phyloP scores from a whole-genome alignment of 2,797 vertebrate species.

The Tangara arthus region DNA sequence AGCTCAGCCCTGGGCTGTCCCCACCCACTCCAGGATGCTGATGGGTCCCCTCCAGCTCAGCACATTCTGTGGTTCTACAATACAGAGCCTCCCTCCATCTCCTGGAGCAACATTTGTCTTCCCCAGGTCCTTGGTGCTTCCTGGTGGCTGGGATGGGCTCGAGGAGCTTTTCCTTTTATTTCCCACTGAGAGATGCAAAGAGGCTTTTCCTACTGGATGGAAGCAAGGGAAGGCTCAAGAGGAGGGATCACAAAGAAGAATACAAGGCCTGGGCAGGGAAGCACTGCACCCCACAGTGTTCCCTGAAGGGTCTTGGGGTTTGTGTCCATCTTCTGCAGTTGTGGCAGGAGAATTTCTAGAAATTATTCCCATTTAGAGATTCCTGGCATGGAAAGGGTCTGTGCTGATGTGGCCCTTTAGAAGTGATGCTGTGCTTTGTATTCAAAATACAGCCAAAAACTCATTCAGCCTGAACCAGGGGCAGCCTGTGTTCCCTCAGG shows the following conservation, averaged over 20 bases:
- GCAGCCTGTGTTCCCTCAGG: neutral
- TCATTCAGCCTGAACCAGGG: neutral
- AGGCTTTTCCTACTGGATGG: neutral
- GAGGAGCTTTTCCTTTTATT: neutral
- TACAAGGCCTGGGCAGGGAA: neutral
- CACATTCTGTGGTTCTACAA: neutral
- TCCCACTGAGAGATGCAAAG: rapidly evolving
- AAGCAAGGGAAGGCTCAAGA: neutral
- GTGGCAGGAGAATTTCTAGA: neutral
- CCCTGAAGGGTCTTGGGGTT: neutral
- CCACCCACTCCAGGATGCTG: neutral
- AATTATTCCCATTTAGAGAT: neutral
- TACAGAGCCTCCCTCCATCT: neutral
- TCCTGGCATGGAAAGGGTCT: rapidly evolving
- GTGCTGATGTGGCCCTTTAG: rapidly evolving
- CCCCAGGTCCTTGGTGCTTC: neutral
- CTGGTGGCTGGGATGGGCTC: rapidly evolving
- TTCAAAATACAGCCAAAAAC: neutral
- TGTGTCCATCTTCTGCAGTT: neutral
- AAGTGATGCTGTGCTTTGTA: rapidly evolving
- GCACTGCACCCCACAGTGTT: rapidly evolving
- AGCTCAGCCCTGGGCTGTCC: neutral
- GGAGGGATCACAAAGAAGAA: neutral
- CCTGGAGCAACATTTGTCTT: rapidly evolving
- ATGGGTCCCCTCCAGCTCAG: neutral